phyloP scores from a whole-genome alignment of 2,888 invertebrate species.

The Chesias legatella region DNA sequence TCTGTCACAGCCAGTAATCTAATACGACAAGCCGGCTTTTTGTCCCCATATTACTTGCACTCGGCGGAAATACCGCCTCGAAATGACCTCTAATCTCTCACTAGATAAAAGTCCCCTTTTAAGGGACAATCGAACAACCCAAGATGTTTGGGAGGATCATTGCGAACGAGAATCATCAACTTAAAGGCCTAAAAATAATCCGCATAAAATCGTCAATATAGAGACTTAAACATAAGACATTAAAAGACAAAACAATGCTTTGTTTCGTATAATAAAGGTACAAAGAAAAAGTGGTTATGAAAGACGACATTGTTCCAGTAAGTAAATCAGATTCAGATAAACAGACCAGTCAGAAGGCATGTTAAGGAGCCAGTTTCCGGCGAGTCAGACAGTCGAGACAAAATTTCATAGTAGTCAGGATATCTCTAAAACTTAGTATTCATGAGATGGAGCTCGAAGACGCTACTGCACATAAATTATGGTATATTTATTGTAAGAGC shows the following conservation, averaged over 20 bases:
- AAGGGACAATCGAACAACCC: slow-evolving; percentile 54
- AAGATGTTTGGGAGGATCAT: slow-evolving; percentile 43
- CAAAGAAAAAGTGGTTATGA: slow-evolving; percentile 39
- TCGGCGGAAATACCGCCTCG: slow-evolving; percentile 64
- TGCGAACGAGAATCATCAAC: slow-evolving; percentile 27
- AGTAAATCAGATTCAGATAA: slow-evolving; percentile 60
- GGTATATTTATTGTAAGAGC: slow-evolving; percentile 34
- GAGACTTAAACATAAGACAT: slow-evolving; percentile 15
- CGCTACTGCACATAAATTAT: slow-evolving; percentile 47
- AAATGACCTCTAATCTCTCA: slow-evolving; percentile 65
- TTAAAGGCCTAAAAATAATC: slow-evolving; percentile 24
- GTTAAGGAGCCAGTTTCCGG: slow-evolving; percentile 65
- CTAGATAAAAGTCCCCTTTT: slow-evolving; percentile 53
- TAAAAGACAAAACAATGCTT: slow-evolving; percentile 31
- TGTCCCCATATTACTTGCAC: slow-evolving; percentile 70
- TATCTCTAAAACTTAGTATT: slow-evolving; percentile 63
- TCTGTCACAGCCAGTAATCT: slow-evolving; percentile 77
- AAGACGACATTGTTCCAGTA: slow-evolving; percentile 50
- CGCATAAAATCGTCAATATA: slow-evolving; percentile 16
- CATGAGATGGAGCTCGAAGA: slow-evolving; percentile 44
- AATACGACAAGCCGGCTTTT: slow-evolving; percentile 78
- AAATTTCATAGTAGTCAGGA: slow-evolving; percentile 57
- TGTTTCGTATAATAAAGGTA: slow-evolving; percentile 36
- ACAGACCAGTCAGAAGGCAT: slow-evolving; percentile 56
- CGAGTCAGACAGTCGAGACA: slow-evolving; percentile 56